A percentile compares a stretch with the other conserved stretches of the same genome.
These are phyloP conservation scores for Macrotus californicus DNA, from an alignment of 2,113 vertebrate genomes.

Conservation along the genomic window DNA sequence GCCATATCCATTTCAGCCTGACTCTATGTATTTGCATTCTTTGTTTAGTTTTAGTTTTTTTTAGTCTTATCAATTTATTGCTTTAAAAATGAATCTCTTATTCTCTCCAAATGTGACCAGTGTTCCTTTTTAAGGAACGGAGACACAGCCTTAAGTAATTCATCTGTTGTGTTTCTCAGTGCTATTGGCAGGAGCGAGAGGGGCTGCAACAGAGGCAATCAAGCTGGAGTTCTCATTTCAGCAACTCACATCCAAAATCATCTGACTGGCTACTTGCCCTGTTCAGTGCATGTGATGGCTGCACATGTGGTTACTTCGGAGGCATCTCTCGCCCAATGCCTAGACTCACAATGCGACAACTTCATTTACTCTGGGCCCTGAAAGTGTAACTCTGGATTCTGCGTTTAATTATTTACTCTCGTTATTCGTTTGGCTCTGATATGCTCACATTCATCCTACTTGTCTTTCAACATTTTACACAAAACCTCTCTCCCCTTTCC, in stretches of 20 bases:
- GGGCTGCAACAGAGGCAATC: rapidly evolving
- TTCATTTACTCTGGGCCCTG: not conserved
- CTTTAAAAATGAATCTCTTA: not conserved
- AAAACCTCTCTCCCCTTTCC: not conserved
- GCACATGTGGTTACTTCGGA: not conserved
- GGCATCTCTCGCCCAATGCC: not conserved
- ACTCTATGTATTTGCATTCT: not conserved
- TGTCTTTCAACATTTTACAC: not conserved
- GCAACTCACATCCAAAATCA: not conserved
- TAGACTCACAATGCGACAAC: not conserved
- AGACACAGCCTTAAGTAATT: not conserved
- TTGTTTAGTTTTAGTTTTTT: not conserved
- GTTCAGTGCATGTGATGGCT: not conserved
- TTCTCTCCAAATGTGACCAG: not conserved
- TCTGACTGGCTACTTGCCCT: not conserved
- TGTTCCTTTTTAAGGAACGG: conserved; percentile 29
- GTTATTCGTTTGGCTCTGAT: not conserved
- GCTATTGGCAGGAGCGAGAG: not conserved
- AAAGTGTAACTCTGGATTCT: not conserved
- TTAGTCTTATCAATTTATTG: not conserved
- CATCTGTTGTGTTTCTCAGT: not conserved
- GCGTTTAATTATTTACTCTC: not conserved
- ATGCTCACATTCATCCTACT: not conserved
- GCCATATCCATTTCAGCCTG: not conserved
- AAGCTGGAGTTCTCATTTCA: not conserved